These are phyloP conservation scores for Ptychoptera albimana DNA, from an alignment of 2,888 invertebrate genomes.

Conservation along the genomic window DNA sequence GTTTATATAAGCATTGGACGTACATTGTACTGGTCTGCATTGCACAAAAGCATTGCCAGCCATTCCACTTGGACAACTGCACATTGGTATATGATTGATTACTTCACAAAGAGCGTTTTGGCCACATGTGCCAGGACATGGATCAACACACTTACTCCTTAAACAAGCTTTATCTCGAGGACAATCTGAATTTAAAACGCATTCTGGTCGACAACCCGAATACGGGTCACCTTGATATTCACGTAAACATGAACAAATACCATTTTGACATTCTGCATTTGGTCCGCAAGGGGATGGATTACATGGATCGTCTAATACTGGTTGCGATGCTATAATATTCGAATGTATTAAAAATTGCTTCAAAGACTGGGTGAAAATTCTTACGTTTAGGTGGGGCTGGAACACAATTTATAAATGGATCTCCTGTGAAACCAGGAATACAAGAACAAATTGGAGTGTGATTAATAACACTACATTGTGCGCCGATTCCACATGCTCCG, in stretches of 20 bases:
- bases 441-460: conserved; percentile 56
- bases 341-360: not conserved
- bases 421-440: conserved; percentile 37
- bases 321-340: conserved; percentile 3
- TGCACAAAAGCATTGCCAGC: conserved; percentile 55
- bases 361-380: conserved; percentile 5
- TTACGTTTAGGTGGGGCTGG: conserved; percentile 23
- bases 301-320: conserved; percentile 36
- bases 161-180: conserved; percentile 58
- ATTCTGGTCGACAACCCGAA: conserved; percentile 64
- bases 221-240: conserved; percentile 68
- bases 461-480: conserved; percentile 46
- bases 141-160: conserved; percentile 66
- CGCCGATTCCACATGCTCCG: conserved; percentile 49
- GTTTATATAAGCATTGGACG: conserved; percentile 33
- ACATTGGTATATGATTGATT: conserved; percentile 50
- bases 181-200: conserved; percentile 65
- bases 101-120: conserved; percentile 60
- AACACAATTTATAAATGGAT: conserved; percentile 35
- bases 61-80: conserved; percentile 47
- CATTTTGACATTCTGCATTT: conserved; percentile 54
- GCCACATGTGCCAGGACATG: conserved; percentile 71
- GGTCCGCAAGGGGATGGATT: conserved; percentile 62
- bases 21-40: conserved; percentile 39
- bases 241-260: conserved; percentile 56